Conservation (phyloP, 2,888 invertebrate genomes). For the Metalampra italica region DNA sequence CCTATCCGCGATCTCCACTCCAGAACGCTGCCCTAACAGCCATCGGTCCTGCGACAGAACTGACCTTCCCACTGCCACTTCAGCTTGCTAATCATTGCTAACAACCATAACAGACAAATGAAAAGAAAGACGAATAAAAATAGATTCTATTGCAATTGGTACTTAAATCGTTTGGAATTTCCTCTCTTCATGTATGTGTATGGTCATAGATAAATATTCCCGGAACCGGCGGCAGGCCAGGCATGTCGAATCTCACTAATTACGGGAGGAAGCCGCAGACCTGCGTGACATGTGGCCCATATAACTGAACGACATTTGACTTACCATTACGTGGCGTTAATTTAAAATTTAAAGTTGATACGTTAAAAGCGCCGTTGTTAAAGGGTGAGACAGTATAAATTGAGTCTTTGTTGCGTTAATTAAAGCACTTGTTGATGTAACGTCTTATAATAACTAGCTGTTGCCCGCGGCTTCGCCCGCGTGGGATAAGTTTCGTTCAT, state of each 20-base stretch:
- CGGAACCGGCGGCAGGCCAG: slow-evolving; percentile 44
- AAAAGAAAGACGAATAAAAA: too few species aligned
- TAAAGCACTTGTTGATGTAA: neutral
- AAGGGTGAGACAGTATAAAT: neutral
- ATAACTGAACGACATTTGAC: slow-evolving; percentile 31
- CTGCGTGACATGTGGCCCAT: slow-evolving; percentile 61
- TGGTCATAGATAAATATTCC: slow-evolving; percentile 11
- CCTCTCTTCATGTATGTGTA: neutral
- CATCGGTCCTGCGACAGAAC: too few species aligned
- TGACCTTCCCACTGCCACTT: too few species aligned
- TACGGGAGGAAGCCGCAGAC: slow-evolving; percentile 44
- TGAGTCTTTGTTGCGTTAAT: neutral
- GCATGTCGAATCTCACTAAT: slow-evolving; percentile 67
- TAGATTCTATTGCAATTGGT: too few species aligned
- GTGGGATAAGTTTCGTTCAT: too few species aligned
- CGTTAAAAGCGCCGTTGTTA: neutral
- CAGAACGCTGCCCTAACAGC: too few species aligned
- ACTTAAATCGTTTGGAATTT: too few species aligned
- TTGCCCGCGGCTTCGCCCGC: too few species aligned
- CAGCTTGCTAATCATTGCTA: too few species aligned
- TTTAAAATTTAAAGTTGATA: neutral
- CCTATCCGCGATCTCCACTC: too few species aligned
- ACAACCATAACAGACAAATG: too few species aligned
- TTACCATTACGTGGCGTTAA: slow-evolving; percentile 5
- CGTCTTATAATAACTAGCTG: too few species aligned